Evolutionary conservation across 2,113 vertebrate genomes (phyloP).

Genomic region (Panurus biarmicus): DNA sequence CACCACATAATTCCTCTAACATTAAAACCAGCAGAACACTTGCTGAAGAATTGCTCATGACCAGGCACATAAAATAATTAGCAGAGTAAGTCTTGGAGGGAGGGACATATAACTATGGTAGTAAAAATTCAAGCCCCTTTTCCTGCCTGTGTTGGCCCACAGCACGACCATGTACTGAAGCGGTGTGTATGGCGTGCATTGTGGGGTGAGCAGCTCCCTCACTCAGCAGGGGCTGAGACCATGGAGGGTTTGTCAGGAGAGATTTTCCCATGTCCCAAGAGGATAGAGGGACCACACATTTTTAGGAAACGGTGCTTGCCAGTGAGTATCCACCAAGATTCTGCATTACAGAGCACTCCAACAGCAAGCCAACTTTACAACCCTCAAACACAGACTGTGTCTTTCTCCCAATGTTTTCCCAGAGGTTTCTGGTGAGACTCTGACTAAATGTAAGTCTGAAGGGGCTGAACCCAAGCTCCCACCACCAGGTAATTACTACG

Average conservation of each 20-base stretch:
- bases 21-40: neutral
- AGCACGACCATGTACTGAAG: fast-evolving
- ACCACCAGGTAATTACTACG: neutral
- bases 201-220: neutral
- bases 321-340: neutral
- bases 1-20: neutral
- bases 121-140: neutral
- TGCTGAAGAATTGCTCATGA: neutral
- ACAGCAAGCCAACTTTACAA: neutral
- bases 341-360: neutral
- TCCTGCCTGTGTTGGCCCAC: neutral
- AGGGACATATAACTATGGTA: neutral
- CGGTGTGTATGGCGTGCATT: neutral
- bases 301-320: neutral
- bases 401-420: neutral
- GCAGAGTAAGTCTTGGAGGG: neutral
- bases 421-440: neutral
- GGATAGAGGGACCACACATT: neutral
- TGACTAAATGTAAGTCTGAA: neutral
- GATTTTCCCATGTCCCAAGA: neutral
- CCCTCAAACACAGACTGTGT: neutral
- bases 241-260: neutral
- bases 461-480: neutral
- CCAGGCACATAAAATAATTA: neutral
- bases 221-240: neutral